phyloP scores from a whole-genome alignment of 2,888 invertebrate species.

The Saturnia pavonia region DNA sequence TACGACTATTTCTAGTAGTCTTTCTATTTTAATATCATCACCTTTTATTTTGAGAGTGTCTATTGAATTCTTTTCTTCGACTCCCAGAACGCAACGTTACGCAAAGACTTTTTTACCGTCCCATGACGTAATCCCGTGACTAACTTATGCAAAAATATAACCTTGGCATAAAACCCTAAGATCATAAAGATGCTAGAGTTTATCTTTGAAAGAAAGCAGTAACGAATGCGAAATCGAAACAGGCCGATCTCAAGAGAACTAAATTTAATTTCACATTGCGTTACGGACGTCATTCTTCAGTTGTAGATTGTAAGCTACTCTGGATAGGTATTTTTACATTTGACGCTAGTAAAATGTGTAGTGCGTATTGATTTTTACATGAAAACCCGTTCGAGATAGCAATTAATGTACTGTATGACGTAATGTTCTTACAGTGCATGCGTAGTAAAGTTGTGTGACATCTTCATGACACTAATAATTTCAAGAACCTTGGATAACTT shows the following conservation, averaged over 20 bases:
- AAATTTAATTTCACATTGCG: slow-evolving; percentile 69
- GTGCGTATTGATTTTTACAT: slow-evolving; percentile 65
- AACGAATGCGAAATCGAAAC: slow-evolving; percentile 38
- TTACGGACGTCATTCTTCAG: slow-evolving; percentile 69
- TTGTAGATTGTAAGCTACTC: slow-evolving; percentile 69
- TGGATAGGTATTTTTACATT: slow-evolving; percentile 60
- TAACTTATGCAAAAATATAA: slow-evolving; percentile 27
- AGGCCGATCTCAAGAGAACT: slow-evolving; percentile 44
- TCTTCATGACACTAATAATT: slow-evolving; percentile 15
- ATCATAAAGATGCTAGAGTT: slow-evolving; percentile 11
- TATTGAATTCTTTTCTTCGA: slow-evolving; percentile 57
- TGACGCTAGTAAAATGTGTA: slow-evolving; percentile 48
- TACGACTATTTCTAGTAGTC: slow-evolving; percentile 66
- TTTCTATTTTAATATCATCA: slow-evolving; percentile 68
- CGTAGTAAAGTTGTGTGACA: slow-evolving; percentile 43
- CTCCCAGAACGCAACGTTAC: slow-evolving; percentile 31
- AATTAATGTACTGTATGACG: slow-evolving; percentile 45
- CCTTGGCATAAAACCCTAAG: slow-evolving; percentile 24
- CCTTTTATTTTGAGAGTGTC: slow-evolving; percentile 69
- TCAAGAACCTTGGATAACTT: slow-evolving; percentile 18
- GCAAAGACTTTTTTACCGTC: slow-evolving; percentile 41
- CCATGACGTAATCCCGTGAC: slow-evolving; percentile 40
- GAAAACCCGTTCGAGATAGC: slow-evolving; percentile 41
- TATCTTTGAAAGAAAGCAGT: slow-evolving; percentile 21
- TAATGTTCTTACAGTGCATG: slow-evolving; percentile 48